Evolutionary conservation across 2,888 invertebrate species (phyloP).

Genomic region (Taphrorychus bicolor): DNA sequence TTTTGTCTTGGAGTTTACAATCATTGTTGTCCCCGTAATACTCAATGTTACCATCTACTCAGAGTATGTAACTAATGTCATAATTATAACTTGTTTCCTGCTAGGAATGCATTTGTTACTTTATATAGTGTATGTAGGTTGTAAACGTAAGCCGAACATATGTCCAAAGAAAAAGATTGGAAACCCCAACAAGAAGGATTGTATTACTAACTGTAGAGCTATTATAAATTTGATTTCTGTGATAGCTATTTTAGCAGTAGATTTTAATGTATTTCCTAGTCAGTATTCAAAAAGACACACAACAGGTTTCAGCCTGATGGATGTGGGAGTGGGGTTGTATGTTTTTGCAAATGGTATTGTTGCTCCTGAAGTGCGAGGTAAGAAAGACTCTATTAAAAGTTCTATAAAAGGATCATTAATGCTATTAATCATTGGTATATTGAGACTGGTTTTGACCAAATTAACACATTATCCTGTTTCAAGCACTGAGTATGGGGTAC

Average conservation of each 20-base stretch:
- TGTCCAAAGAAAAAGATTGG: not conserved
- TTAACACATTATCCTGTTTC: slow-evolving; percentile 84
- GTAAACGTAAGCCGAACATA: slow-evolving; percentile 6
- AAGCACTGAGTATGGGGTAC: slow-evolving; percentile 92
- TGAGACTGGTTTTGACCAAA: slow-evolving; percentile 68
- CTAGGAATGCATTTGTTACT: slow-evolving; percentile 20
- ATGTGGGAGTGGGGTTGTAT: slow-evolving; percentile 91
- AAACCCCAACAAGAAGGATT: slow-evolving; percentile 44
- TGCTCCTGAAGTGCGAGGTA: slow-evolving; percentile 63
- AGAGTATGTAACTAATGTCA: slow-evolving; percentile 50
- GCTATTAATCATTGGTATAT: slow-evolving; percentile 68
- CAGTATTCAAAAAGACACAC: slow-evolving; percentile 86
- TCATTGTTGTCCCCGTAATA: slow-evolving; percentile 66
- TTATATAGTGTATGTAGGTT: slow-evolving; percentile 11
- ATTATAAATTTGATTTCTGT: slow-evolving; percentile 76
- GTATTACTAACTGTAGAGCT: slow-evolving; percentile 74
- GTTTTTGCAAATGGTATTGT: slow-evolving; percentile 82
- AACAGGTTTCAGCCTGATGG: slow-evolving; percentile 92
- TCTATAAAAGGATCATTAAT: slow-evolving; percentile 59
- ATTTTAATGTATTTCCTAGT: slow-evolving; percentile 87
- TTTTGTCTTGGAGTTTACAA: slow-evolving; percentile 62
- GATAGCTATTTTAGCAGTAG: slow-evolving; percentile 90
- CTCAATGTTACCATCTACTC: slow-evolving; percentile 65
- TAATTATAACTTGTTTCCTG: slow-evolving; percentile 24
- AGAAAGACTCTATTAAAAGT: slow-evolving; percentile 50